Base-by-base conservation (phyloP, 2,888 invertebrate species). In the Unio delphinus region DNA sequence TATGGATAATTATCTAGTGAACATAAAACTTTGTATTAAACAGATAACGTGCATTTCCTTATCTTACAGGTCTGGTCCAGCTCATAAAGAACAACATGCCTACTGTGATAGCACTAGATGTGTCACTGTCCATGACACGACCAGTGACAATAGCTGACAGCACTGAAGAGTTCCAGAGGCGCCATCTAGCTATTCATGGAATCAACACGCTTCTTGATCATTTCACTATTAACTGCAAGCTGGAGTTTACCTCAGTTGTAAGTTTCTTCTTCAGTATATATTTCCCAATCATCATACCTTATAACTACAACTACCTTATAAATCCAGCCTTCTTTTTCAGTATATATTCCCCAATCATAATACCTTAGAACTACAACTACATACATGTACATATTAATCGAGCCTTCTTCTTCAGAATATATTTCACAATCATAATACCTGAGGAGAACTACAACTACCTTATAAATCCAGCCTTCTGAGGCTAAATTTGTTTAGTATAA, bases 191-290 rank as follows among this genome's bases (percentile, higher is more conserved):
- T 1, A 90, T 93, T 54, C 92, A 93, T 80, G 94, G 94, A 64
- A 92, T 94, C 73, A 93, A 92, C 85, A 90, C 92, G 26, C 91
- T 94, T 73, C 87, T 95, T 45, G 94, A 94, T 88, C 92, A 93
- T 83, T 90, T 94, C 64, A 91, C 93, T 78, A 85, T 90, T 1
- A 92, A 93, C 87, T 93, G 93, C 20, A 94, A 93, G 89, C 88
- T 94, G 67, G 95, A 95, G 90, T 94, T 94, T 90, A 93, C 93
- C 28, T 92, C 94, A 26, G 87, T 95, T 91, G 94, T 94, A 90
- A 69, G 74, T 69, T 54, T 34, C 34, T 34, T 34, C 26, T 65
- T 64, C 26, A 28, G 54, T n/a, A 18, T 34, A 45, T 62, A 7
- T 17, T 30, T 59, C n/a, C 20, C 20, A 28, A 0, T 23, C n/a